Base-by-base conservation (phyloP, 2,113 vertebrate genomes). In the Chamaetylas fuelleborni region DNA sequence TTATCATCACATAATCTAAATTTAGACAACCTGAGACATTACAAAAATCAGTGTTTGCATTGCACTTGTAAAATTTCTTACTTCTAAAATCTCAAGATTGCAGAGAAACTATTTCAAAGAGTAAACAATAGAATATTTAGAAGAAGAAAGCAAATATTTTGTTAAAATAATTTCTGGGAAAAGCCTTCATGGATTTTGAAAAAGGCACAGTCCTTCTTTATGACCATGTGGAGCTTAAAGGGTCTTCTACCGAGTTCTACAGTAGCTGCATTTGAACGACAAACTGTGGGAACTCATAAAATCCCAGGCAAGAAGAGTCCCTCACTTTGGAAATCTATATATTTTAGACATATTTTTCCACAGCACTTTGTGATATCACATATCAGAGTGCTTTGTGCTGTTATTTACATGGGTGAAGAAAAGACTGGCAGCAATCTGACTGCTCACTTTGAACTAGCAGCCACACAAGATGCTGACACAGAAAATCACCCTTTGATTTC, bases 111-210 rank as follows among this genome's bases (percentile, higher is more conserved):
- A 51, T 65, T 83, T 61, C 24, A 87, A 57, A 90, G 34, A 72
- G 67, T 50, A 96, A 95, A 92, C 6, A 62, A n/a, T 26, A 78
- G 29, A 92, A 58, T 56, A 92, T 92, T 95, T 84, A 95, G 88
- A 95, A 95, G 85, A 89, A 91, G 47, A 72, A 91, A 83, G 54
- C 17, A 96, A 97, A 71, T 40, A 60, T 60, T 90, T 81, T 86
- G 14, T 95, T 96, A 74, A 92, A 96, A 80, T 64, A 3, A 38
- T 66, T 93, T 86, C 81, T 66, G 36, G n/a, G 22, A 61, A 80
- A 94, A 69, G 40, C n/a, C 48, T 82, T 80, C 69, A 84, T 92
- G 69, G 64, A 67, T 69, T 93, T 95, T 86, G 82, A 79, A 95
- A 86, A 86, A 65, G 34, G 22, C 47, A 71, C 9, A 14, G 18